A percentile compares a stretch with the other conserved stretches of the same genome.
phyloP scores from a whole-genome alignment of 2,888 invertebrate genomes.

The Brassicogethes aeneus region DNA sequence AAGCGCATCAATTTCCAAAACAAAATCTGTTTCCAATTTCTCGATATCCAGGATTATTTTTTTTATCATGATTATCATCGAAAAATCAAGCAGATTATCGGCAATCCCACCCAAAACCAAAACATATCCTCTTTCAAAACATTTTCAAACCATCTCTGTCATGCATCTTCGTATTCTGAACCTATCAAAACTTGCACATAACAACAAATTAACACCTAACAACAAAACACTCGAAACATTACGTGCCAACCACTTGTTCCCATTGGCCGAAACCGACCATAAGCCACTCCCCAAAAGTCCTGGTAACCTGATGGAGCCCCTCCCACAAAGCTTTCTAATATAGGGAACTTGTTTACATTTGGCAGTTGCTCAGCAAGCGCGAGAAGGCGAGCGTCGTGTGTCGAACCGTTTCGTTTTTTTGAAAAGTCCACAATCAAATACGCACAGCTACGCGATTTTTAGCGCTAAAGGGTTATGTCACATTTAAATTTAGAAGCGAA shows the following conservation, averaged over 20 bases:
- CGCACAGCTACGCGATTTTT: neutral
- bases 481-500: neutral
- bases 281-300: constrained; percentile 26
- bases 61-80: too few relatives aligned
- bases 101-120: too few relatives aligned
- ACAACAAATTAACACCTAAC: constrained; percentile 30
- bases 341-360: constrained; percentile 27
- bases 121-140: neutral
- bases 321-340: constrained; percentile 29
- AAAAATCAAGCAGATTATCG: too few relatives aligned
- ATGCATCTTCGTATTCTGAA: too few relatives aligned
- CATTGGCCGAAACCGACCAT: constrained; percentile 1
- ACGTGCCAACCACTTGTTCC: too few relatives aligned
- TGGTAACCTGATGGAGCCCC: constrained; percentile 25
- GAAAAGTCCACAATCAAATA: neutral
- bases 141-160: neutral
- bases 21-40: too few relatives aligned
- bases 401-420: neutral
- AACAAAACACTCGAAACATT: constrained; percentile 15
- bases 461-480: neutral
- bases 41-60: too few relatives aligned
- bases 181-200: neutral
- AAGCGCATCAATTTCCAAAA: too few relatives aligned
- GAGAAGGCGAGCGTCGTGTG: constrained; percentile 9
- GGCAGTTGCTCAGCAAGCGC: constrained; percentile 21